Conservation (phyloP, 2,888 invertebrate species). For the Leptura quadrifasciata region DNA sequence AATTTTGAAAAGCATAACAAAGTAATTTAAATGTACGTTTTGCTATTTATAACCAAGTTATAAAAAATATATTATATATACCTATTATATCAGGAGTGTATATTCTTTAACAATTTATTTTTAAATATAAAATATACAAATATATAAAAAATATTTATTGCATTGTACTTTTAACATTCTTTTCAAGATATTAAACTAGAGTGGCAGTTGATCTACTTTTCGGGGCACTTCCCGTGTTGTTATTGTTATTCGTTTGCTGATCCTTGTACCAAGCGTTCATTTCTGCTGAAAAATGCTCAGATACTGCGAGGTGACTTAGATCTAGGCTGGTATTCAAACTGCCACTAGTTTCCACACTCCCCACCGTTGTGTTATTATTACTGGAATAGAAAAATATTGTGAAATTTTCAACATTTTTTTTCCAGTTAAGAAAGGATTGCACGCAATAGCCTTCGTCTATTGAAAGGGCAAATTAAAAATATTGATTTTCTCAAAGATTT, state of each 20-base stretch:
- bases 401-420: constrained; percentile 38
- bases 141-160: constrained; percentile 53
- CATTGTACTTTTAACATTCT: constrained; percentile 55
- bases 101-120: constrained; percentile 44
- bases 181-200: constrained; percentile 61
- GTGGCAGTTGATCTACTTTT: constrained; percentile 68
- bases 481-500: too few species aligned
- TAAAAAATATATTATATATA: constrained; percentile 8
- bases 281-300: constrained; percentile 76
- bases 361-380: constrained; percentile 56
- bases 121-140: constrained; percentile 54
- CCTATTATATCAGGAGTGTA: constrained; percentile 26
- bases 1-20: constrained; percentile 17
- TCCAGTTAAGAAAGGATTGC: neutral
- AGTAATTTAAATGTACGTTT: constrained; percentile 19
- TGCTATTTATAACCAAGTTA: constrained; percentile 22
- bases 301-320: constrained; percentile 69
- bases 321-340: constrained; percentile 67
- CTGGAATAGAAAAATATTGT: constrained; percentile 48
- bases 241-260: constrained; percentile 66
- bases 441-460: neutral
- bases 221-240: constrained; percentile 60
- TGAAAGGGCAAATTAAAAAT: neutral
- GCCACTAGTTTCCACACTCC: constrained; percentile 59
- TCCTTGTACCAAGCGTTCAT: constrained; percentile 77